Evolutionary conservation across 1,140 invertebrate genomes (phyloP), one percentile per base, ranked within the genome.

Genomic region (Drosophila arawakana): DNA sequence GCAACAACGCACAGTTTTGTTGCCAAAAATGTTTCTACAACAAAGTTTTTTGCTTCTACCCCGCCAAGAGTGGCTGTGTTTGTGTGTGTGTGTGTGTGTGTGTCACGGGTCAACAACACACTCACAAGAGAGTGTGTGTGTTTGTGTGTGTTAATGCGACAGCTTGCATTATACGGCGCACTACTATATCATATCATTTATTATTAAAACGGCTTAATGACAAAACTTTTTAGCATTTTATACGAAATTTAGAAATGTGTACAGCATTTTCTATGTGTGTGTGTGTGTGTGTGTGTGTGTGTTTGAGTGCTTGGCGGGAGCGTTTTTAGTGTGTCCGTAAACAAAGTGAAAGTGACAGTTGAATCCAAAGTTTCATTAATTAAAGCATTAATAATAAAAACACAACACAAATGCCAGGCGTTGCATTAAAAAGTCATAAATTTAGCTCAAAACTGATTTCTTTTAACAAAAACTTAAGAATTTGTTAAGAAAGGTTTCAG

Each of bases 201-300:
- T 86, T 86, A 86, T 86, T 86, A 79, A 86, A 86, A 86, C 73
- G 83, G 83, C 82, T 88, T 86, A 86, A 86, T 86, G 83, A 86
- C 82, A 86, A 86, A 86, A 86, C 72, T 86, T 86, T 86, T 86
- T 74, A 65, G 69, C 83, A 80, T 88, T 86, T 79, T 71, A 82
- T 72, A 65, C 59, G 50, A 76, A 84, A 76, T 76, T 76, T 57
- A 47, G 18, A 47, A 68, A 80, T 77, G 47, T 73, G 49, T 13
- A 58, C 30, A 70, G 50, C 66, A 62, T 59, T 63, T 60, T 50
- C 9, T 39, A 15, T 7, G 5, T 13, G 7, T 7, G 1, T 30
- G 3, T 30, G 3, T 30, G 25, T 30, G 25, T 30, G 4, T 30
- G 25, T 30, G 25, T 30, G 3, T 30, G 25, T 30, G 18, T 21